These are phyloP conservation scores for Psylliodes chrysocephalus DNA, from an alignment of 2,888 invertebrate genomes.

Conservation along the genomic window DNA sequence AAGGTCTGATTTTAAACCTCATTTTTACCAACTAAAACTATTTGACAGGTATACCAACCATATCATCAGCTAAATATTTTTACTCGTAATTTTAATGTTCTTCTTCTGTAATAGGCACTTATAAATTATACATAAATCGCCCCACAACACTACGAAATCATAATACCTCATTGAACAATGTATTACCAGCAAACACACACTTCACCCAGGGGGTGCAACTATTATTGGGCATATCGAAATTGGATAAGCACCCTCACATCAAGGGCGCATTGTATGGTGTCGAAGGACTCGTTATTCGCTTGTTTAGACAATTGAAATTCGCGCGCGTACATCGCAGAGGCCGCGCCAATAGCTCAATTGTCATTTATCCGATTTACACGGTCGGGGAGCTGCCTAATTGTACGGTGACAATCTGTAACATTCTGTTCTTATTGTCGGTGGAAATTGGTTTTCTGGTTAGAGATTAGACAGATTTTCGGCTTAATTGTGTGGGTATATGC, in stretches of 20 bases:
- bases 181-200: slow-evolving; percentile 9
- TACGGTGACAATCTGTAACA: slow-evolving; percentile 35
- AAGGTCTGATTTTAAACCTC: too few species aligned
- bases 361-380: slow-evolving; percentile 50
- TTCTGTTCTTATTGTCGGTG: neutral
- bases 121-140: too few species aligned
- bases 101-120: too few species aligned
- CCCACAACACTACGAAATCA: neutral
- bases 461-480: neutral
- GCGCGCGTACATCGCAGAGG: slow-evolving; percentile 40
- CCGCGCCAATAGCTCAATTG: slow-evolving; percentile 45
- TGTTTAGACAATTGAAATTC: slow-evolving; percentile 53
- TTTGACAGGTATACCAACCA: too few species aligned
- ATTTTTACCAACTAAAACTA: too few species aligned
- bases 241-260: slow-evolving; percentile 47
- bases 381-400: slow-evolving; percentile 49
- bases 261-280: slow-evolving; percentile 45
- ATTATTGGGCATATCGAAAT: slow-evolving; percentile 45
- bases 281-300: slow-evolving; percentile 51
- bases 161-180: slow-evolving; percentile 18
- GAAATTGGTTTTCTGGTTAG: slow-evolving; percentile 6
- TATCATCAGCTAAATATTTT: too few species aligned
- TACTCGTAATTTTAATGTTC: too few species aligned
- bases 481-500: too few species aligned
- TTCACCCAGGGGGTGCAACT: slow-evolving; percentile 30